Evolutionary conservation across 2,797 vertebrate species (phyloP), one percentile per base, ranked within the genome.

Genomic region (Pipistrellus kuhlii): DNA sequence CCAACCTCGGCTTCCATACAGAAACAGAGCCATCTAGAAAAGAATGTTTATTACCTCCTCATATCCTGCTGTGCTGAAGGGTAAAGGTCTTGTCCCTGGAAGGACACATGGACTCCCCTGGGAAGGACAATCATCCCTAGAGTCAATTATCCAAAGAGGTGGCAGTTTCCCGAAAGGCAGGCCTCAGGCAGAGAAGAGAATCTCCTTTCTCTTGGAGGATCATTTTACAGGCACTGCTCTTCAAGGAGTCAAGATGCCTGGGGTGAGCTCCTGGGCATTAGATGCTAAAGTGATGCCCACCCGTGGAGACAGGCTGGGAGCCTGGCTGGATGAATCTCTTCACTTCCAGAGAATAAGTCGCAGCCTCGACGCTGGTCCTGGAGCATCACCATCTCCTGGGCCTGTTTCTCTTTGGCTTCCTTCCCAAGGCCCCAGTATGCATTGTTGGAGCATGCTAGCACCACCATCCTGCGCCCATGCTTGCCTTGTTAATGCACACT

Each of bases 91-190:
- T 86, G 23, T 90, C 55, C 85, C 62, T 78, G 13, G 62, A 94
- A 90, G 32, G 68, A 38, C 59, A 17, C 11, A 4, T 4, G 8
- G 27, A 80, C 57, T 94, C 90, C 81, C 92, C 75, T 75, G 87
- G 90, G 96, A 96, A 88, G 69, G 55, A 69, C 68, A 92, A 91
- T 95, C 88, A 85, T 93, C 90, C 94, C 95, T 68, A 68, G 68
- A 96, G 93, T 92, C 93, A 97, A 66, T 95, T 95, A 93, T 93
- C 80, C 90, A 91, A 91, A 96, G 84, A 96, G 55, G 51, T 71
- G 62, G 92, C 87, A 93, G 46, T 6, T 84, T 93, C 84, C 95
- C 3, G 0, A 85, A 93, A 93, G 94, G 90, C 87, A 95, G 76
- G 83, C 93, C 95, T 95, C 84, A 46, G 94, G 93, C 91, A 92